Evolutionary conservation across 2,888 invertebrate genomes (phyloP), one percentile per base, ranked within the genome.

Genomic region (Tenthredo livida): DNA sequence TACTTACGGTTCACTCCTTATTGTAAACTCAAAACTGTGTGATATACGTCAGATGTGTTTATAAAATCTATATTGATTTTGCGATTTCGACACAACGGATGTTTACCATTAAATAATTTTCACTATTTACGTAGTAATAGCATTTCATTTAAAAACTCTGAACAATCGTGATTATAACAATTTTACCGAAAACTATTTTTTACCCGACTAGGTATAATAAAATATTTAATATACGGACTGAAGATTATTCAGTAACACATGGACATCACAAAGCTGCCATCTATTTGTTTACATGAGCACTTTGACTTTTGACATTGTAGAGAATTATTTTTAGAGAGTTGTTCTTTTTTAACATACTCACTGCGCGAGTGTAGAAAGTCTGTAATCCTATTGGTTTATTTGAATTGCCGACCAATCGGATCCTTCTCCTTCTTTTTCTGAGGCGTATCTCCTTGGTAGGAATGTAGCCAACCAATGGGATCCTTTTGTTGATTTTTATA

Each of bases 241-340:
- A 72, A 72, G 40, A 72, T 33, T 72, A 21, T 17, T 72, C 37
- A n/a, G n/a, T 29, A 72, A 70, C 70, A 21, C 40, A 72, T 37
- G 29, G 33, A 21, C 40, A 40, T 72, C n/a, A 72, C 61, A 21
- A 25, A 72, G n/a, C 70, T 72, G 70, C 37, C 70, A 72, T 40
- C 70, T 72, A 72, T 72, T 72, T 72, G 70, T 72, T 72, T 72
- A 72, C 40, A 72, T 40, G 70, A 72, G 25, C 61, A 61, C 61
- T 25, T 61, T 12, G 61, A 61, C 61, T 25, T 25, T 61, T 12
- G 61, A 61, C 61, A 9, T 61, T 61, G 61, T 25, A 9, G 25
- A 21, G 25, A 25, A 61, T 21, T 61, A 21, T 25, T 61, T 25
- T 25, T 9, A 61, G 10, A 10, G 61, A 9, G 1, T 21, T 21